A percentile compares a stretch with the other conserved stretches of the same genome.
Conservation (phyloP, 2,888 invertebrate genomes). For the Synergus umbraculus region DNA sequence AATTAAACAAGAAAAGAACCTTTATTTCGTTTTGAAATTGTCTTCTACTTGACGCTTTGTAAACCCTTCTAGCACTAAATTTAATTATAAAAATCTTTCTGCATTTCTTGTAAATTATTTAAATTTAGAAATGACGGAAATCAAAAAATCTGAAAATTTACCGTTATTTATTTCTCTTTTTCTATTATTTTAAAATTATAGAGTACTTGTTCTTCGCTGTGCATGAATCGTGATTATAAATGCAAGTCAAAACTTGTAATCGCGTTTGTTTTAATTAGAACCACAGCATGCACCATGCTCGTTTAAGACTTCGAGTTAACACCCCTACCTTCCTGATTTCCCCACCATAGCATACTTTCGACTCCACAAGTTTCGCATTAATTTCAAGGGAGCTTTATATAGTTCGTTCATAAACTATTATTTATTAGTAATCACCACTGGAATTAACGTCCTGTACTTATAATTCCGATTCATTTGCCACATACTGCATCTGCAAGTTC, state of each 20-base stretch:
- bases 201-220: background rate
- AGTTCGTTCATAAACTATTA: slow-evolving; percentile 67
- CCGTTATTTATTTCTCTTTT: slow-evolving; percentile 42
- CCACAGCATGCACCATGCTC: slow-evolving; percentile 67
- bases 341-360: slow-evolving; percentile 28
- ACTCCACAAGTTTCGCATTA: slow-evolving; percentile 58
- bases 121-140: background rate
- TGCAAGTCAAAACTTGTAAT: slow-evolving; percentile 68
- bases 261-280: slow-evolving; percentile 74
- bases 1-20: slow-evolving; percentile 67
- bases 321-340: slow-evolving; percentile 43
- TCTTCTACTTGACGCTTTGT: slow-evolving; percentile 51
- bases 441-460: background rate
- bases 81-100: background rate
- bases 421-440: slow-evolving; percentile 61
- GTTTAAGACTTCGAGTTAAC: slow-evolving; percentile 64
- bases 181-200: background rate
- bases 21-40: slow-evolving; percentile 40
- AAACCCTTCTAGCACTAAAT: background rate
- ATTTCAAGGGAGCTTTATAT: slow-evolving; percentile 63
- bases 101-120: slow-evolving; percentile 18
- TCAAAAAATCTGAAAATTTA: slow-evolving; percentile 14
- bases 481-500: background rate
- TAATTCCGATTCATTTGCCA: background rate
- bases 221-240: slow-evolving; percentile 64